phyloP scores from a whole-genome alignment of 2,797 vertebrate genomes.

The Otolemur crassicaudatus region DNA sequence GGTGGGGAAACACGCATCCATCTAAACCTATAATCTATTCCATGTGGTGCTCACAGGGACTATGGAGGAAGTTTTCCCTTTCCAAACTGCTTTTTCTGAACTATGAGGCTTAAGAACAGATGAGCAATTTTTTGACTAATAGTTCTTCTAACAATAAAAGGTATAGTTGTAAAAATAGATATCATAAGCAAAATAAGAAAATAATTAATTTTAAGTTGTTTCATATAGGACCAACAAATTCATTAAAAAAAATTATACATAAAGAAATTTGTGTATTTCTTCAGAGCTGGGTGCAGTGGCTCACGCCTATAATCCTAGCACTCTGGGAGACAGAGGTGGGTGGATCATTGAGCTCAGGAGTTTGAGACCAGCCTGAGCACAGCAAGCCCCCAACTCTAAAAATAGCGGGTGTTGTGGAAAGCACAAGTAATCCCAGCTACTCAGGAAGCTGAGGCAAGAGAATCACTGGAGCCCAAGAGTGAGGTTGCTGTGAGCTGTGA shows the following conservation, averaged over 20 bases:
- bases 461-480: too few relatives aligned
- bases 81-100: background rate
- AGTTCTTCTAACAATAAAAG: background rate
- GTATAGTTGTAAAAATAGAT: background rate
- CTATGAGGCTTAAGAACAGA: background rate
- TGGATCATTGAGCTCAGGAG: too few relatives aligned
- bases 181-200: background rate
- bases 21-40: conserved; percentile 3
- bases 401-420: too few relatives aligned
- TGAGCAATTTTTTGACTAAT: background rate
- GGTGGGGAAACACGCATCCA: background rate
- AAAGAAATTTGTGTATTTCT: too few relatives aligned
- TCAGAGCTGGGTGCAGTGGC: too few relatives aligned
- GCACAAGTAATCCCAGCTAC: too few relatives aligned
- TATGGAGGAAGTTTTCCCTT: background rate
- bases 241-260: background rate
- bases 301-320: too few relatives aligned
- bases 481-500: too few relatives aligned
- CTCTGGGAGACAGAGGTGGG: too few relatives aligned
- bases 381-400: too few relatives aligned
- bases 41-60: background rate
- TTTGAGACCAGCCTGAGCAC: too few relatives aligned
- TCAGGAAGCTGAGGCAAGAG: too few relatives aligned
- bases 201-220: background rate
- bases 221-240: background rate